Evolutionary conservation across 2,888 invertebrate species (phyloP).

Genomic region (Lathronympha strigana): DNA sequence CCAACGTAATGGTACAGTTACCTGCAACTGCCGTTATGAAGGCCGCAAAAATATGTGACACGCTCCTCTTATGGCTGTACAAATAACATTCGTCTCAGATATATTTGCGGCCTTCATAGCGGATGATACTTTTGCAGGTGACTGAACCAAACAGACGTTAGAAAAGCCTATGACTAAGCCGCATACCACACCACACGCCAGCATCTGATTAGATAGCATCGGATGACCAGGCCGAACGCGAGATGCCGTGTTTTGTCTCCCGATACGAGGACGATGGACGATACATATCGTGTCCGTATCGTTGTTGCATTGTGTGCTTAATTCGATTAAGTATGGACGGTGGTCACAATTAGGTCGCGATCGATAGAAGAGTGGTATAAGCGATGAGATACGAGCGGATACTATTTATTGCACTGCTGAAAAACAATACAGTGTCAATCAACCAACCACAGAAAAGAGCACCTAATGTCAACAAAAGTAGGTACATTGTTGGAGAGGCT

Average conservation of each 20-base stretch:
- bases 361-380: slow-evolving; percentile 13
- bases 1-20: too few species aligned
- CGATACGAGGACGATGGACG: slow-evolving; percentile 23
- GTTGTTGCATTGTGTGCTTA: slow-evolving; percentile 24
- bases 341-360: slow-evolving; percentile 31
- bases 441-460: too few species aligned
- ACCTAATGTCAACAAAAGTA: too few species aligned
- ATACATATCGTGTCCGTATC: slow-evolving; percentile 19
- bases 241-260: slow-evolving; percentile 28
- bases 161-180: slow-evolving; percentile 25
- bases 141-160: neutral
- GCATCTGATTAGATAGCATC: slow-evolving; percentile 28
- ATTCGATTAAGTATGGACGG: slow-evolving; percentile 30
- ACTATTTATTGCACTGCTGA: too few species aligned
- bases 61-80: too few species aligned
- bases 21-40: too few species aligned
- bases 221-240: slow-evolving; percentile 19
- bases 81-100: too few species aligned
- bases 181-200: slow-evolving; percentile 27
- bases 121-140: too few species aligned
- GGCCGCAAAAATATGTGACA: too few species aligned
- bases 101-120: too few species aligned
- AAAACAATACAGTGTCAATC: too few species aligned
- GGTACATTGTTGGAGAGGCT: too few species aligned
- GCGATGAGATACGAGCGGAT: slow-evolving; percentile 3